These are phyloP conservation scores for Gymnoscopelus microlampas DNA, from an alignment of 2,797 vertebrate genomes.

Conservation along the genomic window DNA sequence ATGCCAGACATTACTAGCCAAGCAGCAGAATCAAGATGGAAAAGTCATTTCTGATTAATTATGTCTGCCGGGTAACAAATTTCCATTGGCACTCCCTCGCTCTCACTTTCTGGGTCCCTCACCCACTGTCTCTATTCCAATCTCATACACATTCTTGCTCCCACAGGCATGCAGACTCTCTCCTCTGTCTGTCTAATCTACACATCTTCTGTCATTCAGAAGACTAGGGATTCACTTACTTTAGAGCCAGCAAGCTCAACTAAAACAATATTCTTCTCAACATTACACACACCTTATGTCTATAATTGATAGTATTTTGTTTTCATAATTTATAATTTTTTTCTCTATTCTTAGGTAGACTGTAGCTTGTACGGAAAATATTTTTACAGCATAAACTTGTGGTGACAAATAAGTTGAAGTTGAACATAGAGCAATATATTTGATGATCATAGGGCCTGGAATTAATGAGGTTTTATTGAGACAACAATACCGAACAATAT, in stretches of 20 bases:
- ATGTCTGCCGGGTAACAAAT: conserved; percentile 68
- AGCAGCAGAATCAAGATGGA: conserved; percentile 73
- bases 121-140: conserved; percentile 33
- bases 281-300: conserved; percentile 2
- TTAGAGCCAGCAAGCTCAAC: conserved; percentile 16
- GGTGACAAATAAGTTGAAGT: too few species aligned
- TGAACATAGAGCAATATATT: too few species aligned
- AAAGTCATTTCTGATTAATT: conserved; percentile 78
- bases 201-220: conserved; percentile 51
- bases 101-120: conserved; percentile 51
- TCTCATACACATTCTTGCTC: conserved; percentile 49
- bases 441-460: too few species aligned
- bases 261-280: conserved; percentile 33
- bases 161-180: conserved; percentile 21
- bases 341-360: too few species aligned
- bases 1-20: conserved; percentile 74
- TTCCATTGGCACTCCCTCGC: conserved; percentile 67
- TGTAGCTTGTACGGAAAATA: too few species aligned
- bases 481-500: too few species aligned
- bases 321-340: too few species aligned
- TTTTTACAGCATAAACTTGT: too few species aligned
- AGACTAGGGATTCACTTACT: conserved; percentile 48
- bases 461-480: too few species aligned
- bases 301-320: too few species aligned
- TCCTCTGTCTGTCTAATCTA: conserved; percentile 34